Evolutionary conservation across 2,113 vertebrate species (phyloP), one percentile per base, ranked within the genome.

Genomic region (Albula goreensis): DNA sequence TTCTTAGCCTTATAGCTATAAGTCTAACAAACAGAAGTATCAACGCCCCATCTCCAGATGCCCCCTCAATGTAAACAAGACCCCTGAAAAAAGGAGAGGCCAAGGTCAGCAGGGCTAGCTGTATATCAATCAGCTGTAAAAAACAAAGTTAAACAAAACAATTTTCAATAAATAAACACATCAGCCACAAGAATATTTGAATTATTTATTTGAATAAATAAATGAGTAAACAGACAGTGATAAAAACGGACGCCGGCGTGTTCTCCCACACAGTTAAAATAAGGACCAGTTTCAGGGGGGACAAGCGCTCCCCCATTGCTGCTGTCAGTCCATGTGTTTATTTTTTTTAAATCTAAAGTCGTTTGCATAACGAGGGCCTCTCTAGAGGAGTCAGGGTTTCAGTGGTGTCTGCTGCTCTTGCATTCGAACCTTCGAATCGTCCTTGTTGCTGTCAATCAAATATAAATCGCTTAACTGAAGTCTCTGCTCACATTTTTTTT

Each of bases 141-240:
- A 51, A 53, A 52, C 41, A 52, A 13, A 17, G 15, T 22, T 66
- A 5, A 22, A 66, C 60, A 12, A 31, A 51, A 9, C 56, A 83
- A 60, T 81, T 50, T 87, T 85, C 78, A 91, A 91, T 90, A 90
- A 92, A 91, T 93, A 86, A 93, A 90, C 63, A 87, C 70, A 66
- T 66, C 60, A 66, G 15, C 60, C 60, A 8, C 22, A 1, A 19
- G 22, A 66, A 66, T 66, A 66, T 66, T 66, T 66, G 60, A 66
- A 66, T 66, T 66, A 66, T 66, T 66, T 66, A 66, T 66, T 80
- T 86, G 89, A 90, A 93, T 91, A 91, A 92, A 93, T 92, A 91
- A 87, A 87, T 89, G 85, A 83, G 89, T 77, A 88, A 87, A 88
- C 85, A 90, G 89, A 92, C 91, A 89, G 17, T n/a, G 88, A 92